These are phyloP conservation scores for Microtus richardsoni DNA, from an alignment of 2,113 vertebrate species.

Conservation along the genomic window DNA sequence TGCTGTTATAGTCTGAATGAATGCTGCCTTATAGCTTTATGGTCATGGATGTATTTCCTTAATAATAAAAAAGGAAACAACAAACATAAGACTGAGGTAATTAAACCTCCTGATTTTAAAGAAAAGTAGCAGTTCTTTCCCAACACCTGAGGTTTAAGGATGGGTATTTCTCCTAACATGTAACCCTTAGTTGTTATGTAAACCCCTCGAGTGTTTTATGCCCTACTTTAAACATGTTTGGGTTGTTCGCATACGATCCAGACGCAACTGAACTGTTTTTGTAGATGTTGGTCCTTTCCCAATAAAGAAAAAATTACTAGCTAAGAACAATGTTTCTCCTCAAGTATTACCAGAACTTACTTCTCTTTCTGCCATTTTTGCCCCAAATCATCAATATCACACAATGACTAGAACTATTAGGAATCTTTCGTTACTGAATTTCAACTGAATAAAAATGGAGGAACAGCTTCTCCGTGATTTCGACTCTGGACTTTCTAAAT, in stretches of 20 bases:
- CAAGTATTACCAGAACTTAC: neutral
- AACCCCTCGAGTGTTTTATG: conserved; percentile 3
- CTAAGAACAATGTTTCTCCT: neutral
- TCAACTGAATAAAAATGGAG: conserved; percentile 39
- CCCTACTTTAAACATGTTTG: neutral
- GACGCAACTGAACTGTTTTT: neutral
- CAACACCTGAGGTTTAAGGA: neutral
- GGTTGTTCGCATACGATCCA: neutral
- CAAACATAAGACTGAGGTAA: neutral
- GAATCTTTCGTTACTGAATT: conserved; percentile 10
- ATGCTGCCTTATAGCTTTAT: neutral
- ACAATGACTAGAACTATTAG: neutral
- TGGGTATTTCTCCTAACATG: neutral
- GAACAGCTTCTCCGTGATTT: conserved; percentile 29
- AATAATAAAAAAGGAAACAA: neutral
- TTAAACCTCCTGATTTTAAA: neutral
- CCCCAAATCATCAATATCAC: neutral
- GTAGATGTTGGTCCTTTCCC: neutral
- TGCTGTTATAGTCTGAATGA: neutral
- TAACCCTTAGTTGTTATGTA: neutral
- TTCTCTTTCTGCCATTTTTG: neutral
- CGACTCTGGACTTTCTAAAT: conserved; percentile 40
- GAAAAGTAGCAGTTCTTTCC: neutral
- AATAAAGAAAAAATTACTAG: too few species aligned
- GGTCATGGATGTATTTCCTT: neutral